These are phyloP conservation scores for Vanessa atalanta DNA, from an alignment of 1,140 invertebrate species.

Conservation along the genomic window DNA sequence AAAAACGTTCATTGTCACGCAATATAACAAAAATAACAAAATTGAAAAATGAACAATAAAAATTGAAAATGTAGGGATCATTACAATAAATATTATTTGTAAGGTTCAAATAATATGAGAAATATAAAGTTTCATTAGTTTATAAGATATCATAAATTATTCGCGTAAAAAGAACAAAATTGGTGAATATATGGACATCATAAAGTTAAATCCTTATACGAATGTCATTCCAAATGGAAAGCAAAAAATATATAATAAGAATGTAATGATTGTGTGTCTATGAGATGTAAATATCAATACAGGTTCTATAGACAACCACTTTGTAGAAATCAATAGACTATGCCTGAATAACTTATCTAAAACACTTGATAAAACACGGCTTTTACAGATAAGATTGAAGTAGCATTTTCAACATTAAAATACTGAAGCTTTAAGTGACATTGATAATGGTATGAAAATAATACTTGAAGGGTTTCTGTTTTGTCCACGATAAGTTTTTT, in stretches of 20 bases:
- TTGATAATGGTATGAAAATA: conserved; percentile 20
- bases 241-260: background rate
- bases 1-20: too few species aligned
- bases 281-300: background rate
- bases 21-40: too few species aligned
- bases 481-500: too few species aligned
- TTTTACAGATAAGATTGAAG: conserved; percentile 36
- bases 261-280: background rate
- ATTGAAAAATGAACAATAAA: too few species aligned
- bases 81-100: too few species aligned
- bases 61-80: too few species aligned
- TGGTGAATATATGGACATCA: too few species aligned
- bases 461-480: background rate
- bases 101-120: too few species aligned
- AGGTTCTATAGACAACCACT: background rate
- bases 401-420: conserved; percentile 37
- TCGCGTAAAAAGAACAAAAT: too few species aligned
- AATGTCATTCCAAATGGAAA: background rate
- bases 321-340: conserved; percentile 38
- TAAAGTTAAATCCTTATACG: background rate
- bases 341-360: conserved; percentile 33
- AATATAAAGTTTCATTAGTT: too few species aligned
- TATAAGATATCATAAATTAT: too few species aligned
- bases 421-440: conserved; percentile 20
- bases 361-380: conserved; percentile 32